Evolutionary conservation across 2,797 vertebrate genomes (phyloP).

Genomic region (Micromesistius poutassou): DNA sequence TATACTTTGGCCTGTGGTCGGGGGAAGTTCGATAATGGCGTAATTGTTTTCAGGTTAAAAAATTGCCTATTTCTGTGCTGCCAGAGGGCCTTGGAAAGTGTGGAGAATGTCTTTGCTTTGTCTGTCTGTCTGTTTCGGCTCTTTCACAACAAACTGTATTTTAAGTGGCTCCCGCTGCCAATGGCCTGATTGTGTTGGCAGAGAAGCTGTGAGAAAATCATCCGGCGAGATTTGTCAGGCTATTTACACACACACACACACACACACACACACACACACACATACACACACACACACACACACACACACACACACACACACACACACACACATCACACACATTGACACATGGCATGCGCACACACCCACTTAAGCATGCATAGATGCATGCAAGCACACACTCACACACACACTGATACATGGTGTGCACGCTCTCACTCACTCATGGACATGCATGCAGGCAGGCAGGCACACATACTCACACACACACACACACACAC

Average conservation of each 20-base stretch:
- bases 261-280: slow-evolving; percentile 20
- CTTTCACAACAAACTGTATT: slow-evolving; percentile 36
- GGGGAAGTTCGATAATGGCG: slow-evolving; percentile 43
- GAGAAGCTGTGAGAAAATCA: slow-evolving; percentile 41
- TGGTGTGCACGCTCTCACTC: too few species aligned
- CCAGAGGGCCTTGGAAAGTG: slow-evolving; percentile 39
- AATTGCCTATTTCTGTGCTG: slow-evolving; percentile 37
- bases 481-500: not conserved
- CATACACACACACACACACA: slow-evolving; percentile 10
- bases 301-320: slow-evolving; percentile 1
- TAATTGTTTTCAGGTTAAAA: slow-evolving; percentile 70
- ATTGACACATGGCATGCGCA: slow-evolving; percentile 12
- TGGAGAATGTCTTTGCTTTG: slow-evolving; percentile 40
- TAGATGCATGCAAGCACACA: not conserved
- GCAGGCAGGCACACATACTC: not conserved
- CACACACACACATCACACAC: slow-evolving; percentile 1
- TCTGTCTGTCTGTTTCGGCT: slow-evolving; percentile 32
- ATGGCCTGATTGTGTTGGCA: slow-evolving; percentile 56
- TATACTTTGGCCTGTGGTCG: slow-evolving; percentile 43
- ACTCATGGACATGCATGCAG: not conserved
- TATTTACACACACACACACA: slow-evolving; percentile 23
- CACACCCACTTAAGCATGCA: too few species aligned
- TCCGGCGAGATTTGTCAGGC: slow-evolving; percentile 37
- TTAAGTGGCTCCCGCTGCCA: slow-evolving; percentile 38
- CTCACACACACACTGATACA: not conserved